phyloP scores from a whole-genome alignment of 2,797 vertebrate genomes.

The Ciconia nigra region DNA sequence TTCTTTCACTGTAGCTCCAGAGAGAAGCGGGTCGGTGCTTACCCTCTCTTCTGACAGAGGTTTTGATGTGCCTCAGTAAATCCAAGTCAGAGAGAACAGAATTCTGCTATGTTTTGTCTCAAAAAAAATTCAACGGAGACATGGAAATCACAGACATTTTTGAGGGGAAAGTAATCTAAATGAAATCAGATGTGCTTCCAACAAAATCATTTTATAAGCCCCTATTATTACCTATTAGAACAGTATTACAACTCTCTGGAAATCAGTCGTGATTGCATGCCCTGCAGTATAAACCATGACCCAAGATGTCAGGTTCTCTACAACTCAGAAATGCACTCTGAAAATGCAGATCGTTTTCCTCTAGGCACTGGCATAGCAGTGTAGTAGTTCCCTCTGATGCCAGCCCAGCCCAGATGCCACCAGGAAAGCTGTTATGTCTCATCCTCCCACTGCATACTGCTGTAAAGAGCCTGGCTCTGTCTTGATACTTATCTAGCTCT shows the following conservation, averaged over 20 bases:
- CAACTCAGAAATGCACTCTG: neutral
- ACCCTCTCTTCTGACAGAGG: neutral
- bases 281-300: neutral
- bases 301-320: neutral
- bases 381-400: neutral
- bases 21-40: neutral
- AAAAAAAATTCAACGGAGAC: neutral
- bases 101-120: neutral
- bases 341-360: neutral
- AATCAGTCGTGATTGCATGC: neutral
- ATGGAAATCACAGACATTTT: neutral
- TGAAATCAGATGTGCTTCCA: neutral
- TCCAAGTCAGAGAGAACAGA: neutral
- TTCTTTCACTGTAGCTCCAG: neutral
- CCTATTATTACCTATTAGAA: neutral
- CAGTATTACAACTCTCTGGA: neutral
- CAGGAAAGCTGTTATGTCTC: neutral
- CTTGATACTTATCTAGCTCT: neutral
- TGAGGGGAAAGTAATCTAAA: neutral
- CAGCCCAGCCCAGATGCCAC: neutral
- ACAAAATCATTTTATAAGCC: neutral
- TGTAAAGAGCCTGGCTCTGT: neutral
- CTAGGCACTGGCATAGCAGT: neutral
- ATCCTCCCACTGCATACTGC: neutral
- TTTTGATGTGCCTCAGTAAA: neutral